These are phyloP conservation scores for Neolamprologus devosi DNA, from an alignment of 2,113 vertebrate species.

Conservation along the genomic window DNA sequence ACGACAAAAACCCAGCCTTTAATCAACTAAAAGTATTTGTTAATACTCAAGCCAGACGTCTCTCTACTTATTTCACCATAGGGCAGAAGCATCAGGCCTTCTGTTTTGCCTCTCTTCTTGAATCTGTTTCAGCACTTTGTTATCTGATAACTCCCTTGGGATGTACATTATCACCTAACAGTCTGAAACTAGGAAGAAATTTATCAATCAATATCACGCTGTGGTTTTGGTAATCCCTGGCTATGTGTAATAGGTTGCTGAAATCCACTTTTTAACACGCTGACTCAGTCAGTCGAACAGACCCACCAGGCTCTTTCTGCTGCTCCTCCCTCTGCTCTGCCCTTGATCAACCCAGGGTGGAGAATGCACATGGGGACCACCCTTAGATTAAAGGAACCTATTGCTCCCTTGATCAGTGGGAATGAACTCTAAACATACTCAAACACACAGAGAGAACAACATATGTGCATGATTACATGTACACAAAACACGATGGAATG, in stretches of 20 bases:
- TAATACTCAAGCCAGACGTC: background rate
- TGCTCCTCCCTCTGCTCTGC: background rate
- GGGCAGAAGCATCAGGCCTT: background rate
- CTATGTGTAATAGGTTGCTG: conserved; percentile 30
- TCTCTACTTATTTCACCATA: background rate
- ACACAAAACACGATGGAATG: background rate
- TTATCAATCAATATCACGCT: conserved; percentile 41
- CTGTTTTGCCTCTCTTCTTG: background rate
- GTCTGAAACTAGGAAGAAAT: conserved; percentile 15
- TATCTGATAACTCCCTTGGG: conserved; percentile 2
- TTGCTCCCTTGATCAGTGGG: conserved; percentile 29
- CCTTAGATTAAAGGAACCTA: conserved; percentile 22
- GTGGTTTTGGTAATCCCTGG: conserved; percentile 32
- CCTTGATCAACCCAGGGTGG: conserved; percentile 15
- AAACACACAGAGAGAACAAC: background rate
- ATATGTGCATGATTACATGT: conserved; percentile 9
- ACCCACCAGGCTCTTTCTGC: background rate
- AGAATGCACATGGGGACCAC: conserved; percentile 53
- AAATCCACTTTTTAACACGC: conserved; percentile 6
- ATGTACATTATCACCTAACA: conserved; percentile 19
- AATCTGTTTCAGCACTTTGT: background rate
- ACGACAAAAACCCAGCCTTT: background rate
- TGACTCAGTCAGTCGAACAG: conserved; percentile 22
- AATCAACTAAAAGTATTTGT: background rate
- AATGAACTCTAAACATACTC: conserved; percentile 11